Evolutionary conservation across 2,113 vertebrate genomes (phyloP).

Genomic region (Gallinago media): DNA sequence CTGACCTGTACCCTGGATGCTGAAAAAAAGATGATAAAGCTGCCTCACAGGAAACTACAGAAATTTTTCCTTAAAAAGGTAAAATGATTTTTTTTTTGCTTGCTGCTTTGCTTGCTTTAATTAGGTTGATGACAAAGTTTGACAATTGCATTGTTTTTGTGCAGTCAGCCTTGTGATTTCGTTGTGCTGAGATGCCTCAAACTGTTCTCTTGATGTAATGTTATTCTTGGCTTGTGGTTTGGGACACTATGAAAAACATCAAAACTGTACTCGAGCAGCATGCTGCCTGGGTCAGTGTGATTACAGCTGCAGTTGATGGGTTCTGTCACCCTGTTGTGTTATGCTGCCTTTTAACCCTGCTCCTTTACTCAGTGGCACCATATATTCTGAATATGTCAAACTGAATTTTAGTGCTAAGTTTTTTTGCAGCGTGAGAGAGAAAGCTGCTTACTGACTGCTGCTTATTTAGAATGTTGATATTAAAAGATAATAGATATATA

Average conservation of each 20-base stretch:
- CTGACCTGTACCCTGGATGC: background rate
- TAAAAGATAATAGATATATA: rapidly evolving
- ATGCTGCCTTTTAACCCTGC: background rate
- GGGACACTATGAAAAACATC: background rate
- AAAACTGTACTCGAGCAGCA: rapidly evolving
- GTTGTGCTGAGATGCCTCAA: background rate
- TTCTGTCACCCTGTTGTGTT: background rate
- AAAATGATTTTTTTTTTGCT: background rate
- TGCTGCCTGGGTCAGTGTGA: background rate
- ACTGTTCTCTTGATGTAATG: background rate
- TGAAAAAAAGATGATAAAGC: constrained; percentile 61
- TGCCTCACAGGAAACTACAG: constrained; percentile 63
- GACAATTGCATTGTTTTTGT: background rate
- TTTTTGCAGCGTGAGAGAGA: background rate
- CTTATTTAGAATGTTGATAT: background rate
- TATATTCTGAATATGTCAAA: background rate
- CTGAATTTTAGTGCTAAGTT: background rate
- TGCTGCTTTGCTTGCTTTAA: background rate
- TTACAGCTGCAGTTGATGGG: background rate
- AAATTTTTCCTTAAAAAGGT: constrained; percentile 76
- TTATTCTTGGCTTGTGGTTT: background rate
- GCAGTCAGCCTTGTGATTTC: background rate
- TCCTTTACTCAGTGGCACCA: background rate
- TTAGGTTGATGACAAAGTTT: background rate
- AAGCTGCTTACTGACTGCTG: background rate